phyloP scores from a whole-genome alignment of 2,113 vertebrate species.

The Plotosus lineatus region DNA sequence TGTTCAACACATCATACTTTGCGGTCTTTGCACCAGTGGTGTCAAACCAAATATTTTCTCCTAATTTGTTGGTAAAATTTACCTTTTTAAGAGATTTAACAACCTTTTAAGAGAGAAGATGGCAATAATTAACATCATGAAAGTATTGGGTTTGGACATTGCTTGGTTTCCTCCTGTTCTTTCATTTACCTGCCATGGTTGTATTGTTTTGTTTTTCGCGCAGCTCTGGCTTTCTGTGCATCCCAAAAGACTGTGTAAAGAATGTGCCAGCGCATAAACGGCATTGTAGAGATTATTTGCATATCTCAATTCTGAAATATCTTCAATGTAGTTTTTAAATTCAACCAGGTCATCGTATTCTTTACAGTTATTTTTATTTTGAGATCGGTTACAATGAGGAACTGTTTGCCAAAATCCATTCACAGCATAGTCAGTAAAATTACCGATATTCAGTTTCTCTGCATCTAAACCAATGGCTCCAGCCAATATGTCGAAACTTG shows the following conservation, averaged over 20 bases:
- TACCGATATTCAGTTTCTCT: constrained; percentile 63
- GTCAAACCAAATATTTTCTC: constrained; percentile 70
- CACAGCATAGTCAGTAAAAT: constrained; percentile 61
- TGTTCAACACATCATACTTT: constrained; percentile 72
- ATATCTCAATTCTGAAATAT: constrained; percentile 66
- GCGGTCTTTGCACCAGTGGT: constrained; percentile 66
- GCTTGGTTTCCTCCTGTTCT: background rate
- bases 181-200: constrained; percentile 65
- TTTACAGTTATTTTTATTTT: constrained; percentile 43
- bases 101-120: constrained; percentile 48
- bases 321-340: constrained; percentile 57
- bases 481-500: constrained; percentile 61
- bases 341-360: constrained; percentile 54
- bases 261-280: constrained; percentile 68
- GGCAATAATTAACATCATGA: background rate
- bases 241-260: constrained; percentile 64
- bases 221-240: constrained; percentile 59
- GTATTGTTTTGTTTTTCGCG: constrained; percentile 51
- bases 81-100: constrained; percentile 59
- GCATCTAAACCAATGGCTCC: constrained; percentile 70
- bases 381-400: constrained; percentile 47
- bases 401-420: constrained; percentile 65
- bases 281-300: constrained; percentile 71
- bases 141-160: background rate
- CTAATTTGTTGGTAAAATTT: constrained; percentile 63